These are phyloP conservation scores for Willowsia nigromaculata DNA, from an alignment of 2,888 invertebrate genomes.

Conservation along the genomic window DNA sequence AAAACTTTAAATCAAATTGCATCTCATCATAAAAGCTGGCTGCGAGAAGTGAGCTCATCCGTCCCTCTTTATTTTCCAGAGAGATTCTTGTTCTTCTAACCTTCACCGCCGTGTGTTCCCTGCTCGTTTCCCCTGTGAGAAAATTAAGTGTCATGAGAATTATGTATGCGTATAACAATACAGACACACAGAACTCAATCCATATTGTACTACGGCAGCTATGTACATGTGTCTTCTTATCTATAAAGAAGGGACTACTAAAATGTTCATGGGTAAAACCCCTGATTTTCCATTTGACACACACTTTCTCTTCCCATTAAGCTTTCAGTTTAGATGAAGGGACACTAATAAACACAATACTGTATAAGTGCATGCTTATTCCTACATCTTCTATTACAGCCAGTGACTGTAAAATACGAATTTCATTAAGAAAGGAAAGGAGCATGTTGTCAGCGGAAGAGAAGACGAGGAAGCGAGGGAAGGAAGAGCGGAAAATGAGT, in stretches of 20 bases:
- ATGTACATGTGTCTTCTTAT: too few species aligned
- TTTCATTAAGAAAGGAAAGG: conserved; percentile 45
- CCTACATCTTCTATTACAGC: too few species aligned
- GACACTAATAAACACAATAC: conserved; percentile 39
- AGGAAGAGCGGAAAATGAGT: conserved; percentile 54
- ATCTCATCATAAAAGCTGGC: conserved; percentile 50
- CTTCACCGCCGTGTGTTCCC: neutral
- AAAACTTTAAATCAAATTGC: conserved; percentile 60
- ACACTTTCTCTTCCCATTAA: conserved; percentile 23
- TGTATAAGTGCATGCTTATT: too few species aligned
- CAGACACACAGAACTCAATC: neutral
- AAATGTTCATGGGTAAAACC: conserved; percentile 40
- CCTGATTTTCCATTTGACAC: conserved; percentile 47
- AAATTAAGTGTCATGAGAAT: conserved; percentile 56
- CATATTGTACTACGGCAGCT: neutral
- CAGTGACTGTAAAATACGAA: conserved; percentile 43
- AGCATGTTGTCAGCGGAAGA: conserved; percentile 25
- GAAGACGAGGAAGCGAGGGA: neutral
- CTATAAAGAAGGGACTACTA: too few species aligned
- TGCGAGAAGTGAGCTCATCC: neutral
- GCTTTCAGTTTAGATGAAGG: neutral
- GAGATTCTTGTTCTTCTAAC: neutral
- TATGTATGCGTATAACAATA: neutral
- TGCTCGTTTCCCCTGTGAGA: conserved; percentile 25
- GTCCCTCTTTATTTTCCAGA: conserved; percentile 10